These are phyloP conservation scores for Ctenopoma multispine DNA, from an alignment of 2,797 vertebrate species.

Conservation along the genomic window DNA sequence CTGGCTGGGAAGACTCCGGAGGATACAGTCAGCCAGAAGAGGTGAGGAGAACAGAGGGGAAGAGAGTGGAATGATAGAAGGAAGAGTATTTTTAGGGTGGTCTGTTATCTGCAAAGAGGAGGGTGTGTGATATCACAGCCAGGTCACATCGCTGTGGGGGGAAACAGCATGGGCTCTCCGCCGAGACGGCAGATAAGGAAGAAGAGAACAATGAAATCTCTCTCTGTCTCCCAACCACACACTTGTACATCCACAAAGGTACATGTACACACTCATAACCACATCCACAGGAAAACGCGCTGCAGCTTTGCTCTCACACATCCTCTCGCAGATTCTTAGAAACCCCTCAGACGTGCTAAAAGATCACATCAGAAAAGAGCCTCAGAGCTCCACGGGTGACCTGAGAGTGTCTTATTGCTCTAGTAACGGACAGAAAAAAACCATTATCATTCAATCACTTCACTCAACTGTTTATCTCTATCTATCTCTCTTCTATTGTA, in stretches of 20 bases:
- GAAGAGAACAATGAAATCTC: constrained; percentile 66
- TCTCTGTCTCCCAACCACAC: constrained; percentile 28
- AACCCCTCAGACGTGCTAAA: constrained; percentile 31
- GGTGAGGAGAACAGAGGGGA: constrained; percentile 68
- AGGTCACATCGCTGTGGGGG: constrained; percentile 76
- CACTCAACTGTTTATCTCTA: constrained; percentile 34
- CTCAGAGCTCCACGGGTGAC: constrained; percentile 20
- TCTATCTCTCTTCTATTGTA: constrained; percentile 52
- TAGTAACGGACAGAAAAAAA: constrained; percentile 37
- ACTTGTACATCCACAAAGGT: constrained; percentile 11
- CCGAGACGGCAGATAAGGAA: constrained; percentile 70
- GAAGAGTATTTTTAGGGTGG: constrained; percentile 83
- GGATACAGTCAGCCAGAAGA: constrained; percentile 68
- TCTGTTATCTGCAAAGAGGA: constrained; percentile 78
- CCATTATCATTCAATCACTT: constrained; percentile 17
- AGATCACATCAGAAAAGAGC: constrained; percentile 35
- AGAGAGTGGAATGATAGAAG: constrained; percentile 47
- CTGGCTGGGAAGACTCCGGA: constrained; percentile 57
- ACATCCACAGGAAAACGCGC: constrained; percentile 63
- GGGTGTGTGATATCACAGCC: constrained; percentile 68
- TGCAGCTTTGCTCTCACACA: constrained; percentile 35
- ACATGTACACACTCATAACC: constrained; percentile 28
- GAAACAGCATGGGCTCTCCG: constrained; percentile 58
- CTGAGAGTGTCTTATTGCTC: constrained; percentile 17
- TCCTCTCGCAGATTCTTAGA: constrained; percentile 31